Percentiles rank a stretch among this genome's conserved stretches.
phyloP scores from a whole-genome alignment of 2,113 vertebrate species.

The Grallaria varia region DNA sequence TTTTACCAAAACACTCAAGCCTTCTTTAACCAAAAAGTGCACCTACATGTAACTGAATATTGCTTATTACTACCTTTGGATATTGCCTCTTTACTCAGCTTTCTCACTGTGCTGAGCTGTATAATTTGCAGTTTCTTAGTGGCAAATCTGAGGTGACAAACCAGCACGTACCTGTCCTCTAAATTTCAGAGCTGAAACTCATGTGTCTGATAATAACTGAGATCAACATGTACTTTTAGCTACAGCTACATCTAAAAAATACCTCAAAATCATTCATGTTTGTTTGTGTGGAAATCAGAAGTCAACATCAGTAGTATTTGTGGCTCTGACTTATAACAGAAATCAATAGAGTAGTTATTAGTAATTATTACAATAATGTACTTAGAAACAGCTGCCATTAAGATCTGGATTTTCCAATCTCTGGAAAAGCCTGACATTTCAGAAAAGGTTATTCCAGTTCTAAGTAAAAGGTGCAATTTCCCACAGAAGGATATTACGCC shows the following conservation, averaged over 20 bases:
- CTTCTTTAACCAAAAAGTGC: background rate
- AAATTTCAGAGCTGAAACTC: background rate
- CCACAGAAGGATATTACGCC: background rate
- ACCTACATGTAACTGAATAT: background rate
- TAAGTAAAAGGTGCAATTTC: background rate
- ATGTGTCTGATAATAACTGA: background rate
- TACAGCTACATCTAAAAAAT: background rate
- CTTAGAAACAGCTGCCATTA: background rate
- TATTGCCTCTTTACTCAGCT: background rate
- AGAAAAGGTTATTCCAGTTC: background rate
- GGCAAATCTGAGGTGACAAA: background rate
- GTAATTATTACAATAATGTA: background rate
- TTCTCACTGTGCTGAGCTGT: background rate
- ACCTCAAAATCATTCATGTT: background rate
- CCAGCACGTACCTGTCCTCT: background rate
- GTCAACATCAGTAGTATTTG: background rate
- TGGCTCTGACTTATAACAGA: background rate
- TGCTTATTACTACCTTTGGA: background rate
- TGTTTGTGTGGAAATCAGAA: background rate
- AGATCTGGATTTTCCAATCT: background rate
- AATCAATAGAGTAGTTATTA: background rate
- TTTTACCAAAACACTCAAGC: background rate
- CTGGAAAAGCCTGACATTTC: background rate
- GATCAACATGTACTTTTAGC: background rate
- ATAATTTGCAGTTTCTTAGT: background rate